phyloP scores from a whole-genome alignment of 2,888 invertebrate species.

The Eueremaeus valkanovi region DNA sequence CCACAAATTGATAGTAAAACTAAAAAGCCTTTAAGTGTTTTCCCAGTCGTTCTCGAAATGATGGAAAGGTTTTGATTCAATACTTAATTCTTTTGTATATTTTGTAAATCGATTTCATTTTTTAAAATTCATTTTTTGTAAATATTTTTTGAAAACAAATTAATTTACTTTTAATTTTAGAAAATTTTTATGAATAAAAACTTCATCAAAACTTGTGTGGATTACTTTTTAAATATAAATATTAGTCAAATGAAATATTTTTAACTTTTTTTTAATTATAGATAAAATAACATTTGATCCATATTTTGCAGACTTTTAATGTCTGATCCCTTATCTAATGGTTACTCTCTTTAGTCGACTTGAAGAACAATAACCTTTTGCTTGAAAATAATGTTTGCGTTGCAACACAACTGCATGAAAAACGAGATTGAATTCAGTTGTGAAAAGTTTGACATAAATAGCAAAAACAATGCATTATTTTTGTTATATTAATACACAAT shows the following conservation, averaged over 20 bases:
- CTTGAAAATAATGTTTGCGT: not conserved
- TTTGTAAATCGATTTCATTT: not conserved
- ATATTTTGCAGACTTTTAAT: not conserved
- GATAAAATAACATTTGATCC: not conserved
- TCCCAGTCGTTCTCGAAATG: conserved; percentile 40
- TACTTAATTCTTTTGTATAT: not conserved
- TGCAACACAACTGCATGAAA: not conserved
- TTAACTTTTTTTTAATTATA: not conserved
- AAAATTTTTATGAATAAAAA: too few relatives aligned
- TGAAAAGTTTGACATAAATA: conserved; percentile 2
- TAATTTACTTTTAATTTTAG: too few relatives aligned
- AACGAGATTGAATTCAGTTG: not conserved
- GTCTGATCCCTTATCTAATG: not conserved
- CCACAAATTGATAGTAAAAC: conserved; percentile 24
- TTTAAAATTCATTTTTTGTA: conserved; percentile 1
- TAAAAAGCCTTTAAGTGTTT: conserved; percentile 40
- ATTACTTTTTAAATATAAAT: not conserved
- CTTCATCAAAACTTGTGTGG: not conserved
- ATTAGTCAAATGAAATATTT: not conserved
- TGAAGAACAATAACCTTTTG: conserved; percentile 23
- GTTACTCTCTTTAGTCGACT: not conserved
- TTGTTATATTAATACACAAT: too few relatives aligned
- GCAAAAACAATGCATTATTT: not conserved
- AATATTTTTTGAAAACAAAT: not conserved
- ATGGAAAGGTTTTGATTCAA: conserved; percentile 40